Evolutionary conservation across 2,888 invertebrate species (phyloP).

Genomic region (Drosophila mayaguana): DNA sequence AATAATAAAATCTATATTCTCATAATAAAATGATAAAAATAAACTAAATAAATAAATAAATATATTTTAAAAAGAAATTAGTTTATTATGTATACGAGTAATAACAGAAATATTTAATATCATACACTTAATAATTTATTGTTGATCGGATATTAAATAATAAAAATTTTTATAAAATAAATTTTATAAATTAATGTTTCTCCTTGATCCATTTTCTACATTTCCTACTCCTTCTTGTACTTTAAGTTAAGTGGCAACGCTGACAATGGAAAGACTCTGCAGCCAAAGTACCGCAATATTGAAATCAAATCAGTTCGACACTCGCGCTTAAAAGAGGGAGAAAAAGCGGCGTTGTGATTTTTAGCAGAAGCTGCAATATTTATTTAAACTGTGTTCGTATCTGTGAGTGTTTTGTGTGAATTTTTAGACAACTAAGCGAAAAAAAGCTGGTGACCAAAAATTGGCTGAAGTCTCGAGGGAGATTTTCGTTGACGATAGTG

Average conservation of each 20-base stretch:
- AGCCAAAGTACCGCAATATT: constrained; percentile 11
- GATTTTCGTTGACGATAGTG: constrained; percentile 63
- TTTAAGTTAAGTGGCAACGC: constrained; percentile 8
- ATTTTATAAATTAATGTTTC: no score
- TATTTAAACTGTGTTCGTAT: constrained; percentile 14
- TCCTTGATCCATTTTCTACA: neutral
- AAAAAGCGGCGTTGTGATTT: constrained; percentile 10
- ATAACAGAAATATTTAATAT: no score
- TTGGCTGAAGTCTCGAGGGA: constrained; percentile 41
- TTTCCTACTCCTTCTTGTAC: neutral
- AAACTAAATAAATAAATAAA: no score
- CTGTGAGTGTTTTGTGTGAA: constrained; percentile 8
- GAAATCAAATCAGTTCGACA: constrained; percentile 7
- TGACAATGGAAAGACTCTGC: neutral
- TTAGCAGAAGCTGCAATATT: constrained; percentile 10
- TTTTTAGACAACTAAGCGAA: constrained; percentile 49
- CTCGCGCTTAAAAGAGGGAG: constrained; percentile 4
- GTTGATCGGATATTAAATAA: no score
- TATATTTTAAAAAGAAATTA: no score
- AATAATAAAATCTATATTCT: no score
- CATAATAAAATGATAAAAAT: no score
- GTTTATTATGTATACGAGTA: no score
- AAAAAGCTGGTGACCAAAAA: constrained; percentile 42
- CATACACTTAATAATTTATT: no score
- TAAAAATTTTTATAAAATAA: no score